phyloP scores from a whole-genome alignment of 1,140 invertebrate genomes.

The Drosophila auraria region DNA sequence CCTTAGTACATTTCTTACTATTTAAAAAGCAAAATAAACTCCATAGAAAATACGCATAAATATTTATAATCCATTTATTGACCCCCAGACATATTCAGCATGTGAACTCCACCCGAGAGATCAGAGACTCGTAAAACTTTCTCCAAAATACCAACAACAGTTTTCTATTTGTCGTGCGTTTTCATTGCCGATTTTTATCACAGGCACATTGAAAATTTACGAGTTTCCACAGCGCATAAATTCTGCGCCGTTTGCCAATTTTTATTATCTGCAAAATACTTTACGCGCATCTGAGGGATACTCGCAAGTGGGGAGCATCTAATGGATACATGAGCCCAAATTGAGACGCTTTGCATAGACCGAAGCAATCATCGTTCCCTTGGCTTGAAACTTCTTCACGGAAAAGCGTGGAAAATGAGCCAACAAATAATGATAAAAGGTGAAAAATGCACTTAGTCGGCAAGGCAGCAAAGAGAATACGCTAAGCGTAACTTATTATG shows the following conservation, averaged over 20 bases:
- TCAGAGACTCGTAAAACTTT: constrained; percentile 39
- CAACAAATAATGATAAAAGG: constrained; percentile 60
- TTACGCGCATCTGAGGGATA: constrained; percentile 39
- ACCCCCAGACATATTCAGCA: constrained; percentile 2
- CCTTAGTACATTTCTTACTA: background rate
- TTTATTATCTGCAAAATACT: constrained; percentile 75
- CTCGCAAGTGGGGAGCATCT: constrained; percentile 13
- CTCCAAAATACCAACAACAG: constrained; percentile 8
- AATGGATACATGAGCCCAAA: constrained; percentile 56
- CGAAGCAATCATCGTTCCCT: constrained; percentile 27
- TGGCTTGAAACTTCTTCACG: background rate
- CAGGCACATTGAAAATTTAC: constrained; percentile 67
- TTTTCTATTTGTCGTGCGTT: constrained; percentile 53
- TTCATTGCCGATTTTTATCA: constrained; percentile 66
- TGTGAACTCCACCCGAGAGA: constrained; percentile 7
- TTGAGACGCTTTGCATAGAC: constrained; percentile 63
- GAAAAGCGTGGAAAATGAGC: constrained; percentile 19
- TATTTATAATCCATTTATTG: constrained; percentile 41
- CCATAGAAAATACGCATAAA: constrained; percentile 27
- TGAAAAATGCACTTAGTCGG: constrained; percentile 48
- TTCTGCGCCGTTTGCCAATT: constrained; percentile 56
- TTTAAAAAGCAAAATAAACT: too few species aligned
- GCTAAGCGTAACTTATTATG: constrained; percentile 58
- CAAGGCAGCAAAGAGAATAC: background rate
- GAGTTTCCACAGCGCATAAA: constrained; percentile 62